Base-by-base conservation (phyloP, 2,797 vertebrate species). In the Myripristis jacobus region DNA sequence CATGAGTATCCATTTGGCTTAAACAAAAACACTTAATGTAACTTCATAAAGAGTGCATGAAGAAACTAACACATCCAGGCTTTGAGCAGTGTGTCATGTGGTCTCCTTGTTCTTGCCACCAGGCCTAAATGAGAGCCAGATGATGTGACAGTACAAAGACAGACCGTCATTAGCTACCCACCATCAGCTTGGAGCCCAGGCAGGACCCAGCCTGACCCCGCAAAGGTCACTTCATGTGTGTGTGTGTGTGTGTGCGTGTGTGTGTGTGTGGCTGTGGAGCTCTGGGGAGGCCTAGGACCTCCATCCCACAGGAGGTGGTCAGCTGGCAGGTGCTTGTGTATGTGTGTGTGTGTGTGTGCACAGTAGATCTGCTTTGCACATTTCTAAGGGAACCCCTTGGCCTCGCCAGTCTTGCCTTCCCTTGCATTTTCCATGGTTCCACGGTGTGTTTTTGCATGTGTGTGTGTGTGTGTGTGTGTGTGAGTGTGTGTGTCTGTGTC, bases 371-470 rank as follows among this genome's bases (percentile, higher is more conserved):
- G 80, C 66, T 90, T 87, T 87, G 73, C 80, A 82, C 86, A 87
- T 89, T 88, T 72, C 74, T 73, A 22, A 82, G 81, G 79, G 75
- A 91, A 81, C 73, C 76, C 66, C 76, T 84, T 69, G 84, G 82
- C 83, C 85, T 80, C 70, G 19, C 10, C 59, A 60, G 48, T 73
- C 76, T 75, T 77, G 75, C 80, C 77, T 83, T 64, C 64, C 72
- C 24, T 86, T 85, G 74, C 83, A 88, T 89, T 87, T 87, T 89
- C 84, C 89, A 84, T 61, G 53, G 84, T 83, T n/a, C n/a, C n/a
- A n/a, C n/a, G n/a, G 77, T 72, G 54, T 70, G 54, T 78, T 68
- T 82, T 70, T 82, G 54, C 50, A 7, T 61, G 74, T 59, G 55
- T 79, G 27, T 62, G 54, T 65, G 50, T 73, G 36, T 38, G 75